Evolutionary conservation across 2,113 vertebrate species (phyloP), one percentile per base, ranked within the genome.

Genomic region (Gymnobelideus leadbeateri): DNA sequence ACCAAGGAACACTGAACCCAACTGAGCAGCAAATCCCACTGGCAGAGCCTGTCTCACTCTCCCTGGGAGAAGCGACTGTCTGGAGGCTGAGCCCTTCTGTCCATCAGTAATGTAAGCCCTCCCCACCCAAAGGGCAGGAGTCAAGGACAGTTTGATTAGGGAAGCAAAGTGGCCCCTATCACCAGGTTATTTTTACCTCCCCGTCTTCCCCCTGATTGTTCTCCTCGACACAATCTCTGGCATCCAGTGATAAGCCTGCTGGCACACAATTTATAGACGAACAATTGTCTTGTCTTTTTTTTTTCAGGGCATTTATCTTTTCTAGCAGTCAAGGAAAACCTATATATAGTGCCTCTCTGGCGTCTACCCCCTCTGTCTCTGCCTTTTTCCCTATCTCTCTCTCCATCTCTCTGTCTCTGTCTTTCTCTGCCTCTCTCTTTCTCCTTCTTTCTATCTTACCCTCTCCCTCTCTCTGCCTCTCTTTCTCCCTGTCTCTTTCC

Each of bases 151-250:
- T 97, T 98, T 97, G 98, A 98, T 95, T 98, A 98, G 96, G 97
- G 97, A 98, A 98, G 98, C 98, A 97, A 98, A 98, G 97, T 94
- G 98, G 97, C 95, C 97, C 49, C 98, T 98, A 97, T 98, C 14
- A 0, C 95, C 84, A 93, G 98, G 98, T 99, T 99, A 98, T 99
- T 98, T 98, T 98, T 98, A 98, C 98, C 98, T 98, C 98, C 98
- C 97, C 95, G 96, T 98, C 98, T 98, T 98, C 98, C 98, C 98
- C 97, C 95, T 94, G 97, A 98, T 98, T 98, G 96, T 98, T 97
- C 97, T 90, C 94, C 97, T 98, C 98, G 95, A 97, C 98, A 96
- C 98, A 98, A 98, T 98, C 98, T 98, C 96, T 92, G 94, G 96
- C 54, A 0, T 95, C 96, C 89, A 96, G 98, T 50, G 98, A 98